Percentiles rank a stretch among this genome's conserved stretches.
Conservation (phyloP, 2,113 vertebrate species). For the Boulengeromyrus knoepffleri region DNA sequence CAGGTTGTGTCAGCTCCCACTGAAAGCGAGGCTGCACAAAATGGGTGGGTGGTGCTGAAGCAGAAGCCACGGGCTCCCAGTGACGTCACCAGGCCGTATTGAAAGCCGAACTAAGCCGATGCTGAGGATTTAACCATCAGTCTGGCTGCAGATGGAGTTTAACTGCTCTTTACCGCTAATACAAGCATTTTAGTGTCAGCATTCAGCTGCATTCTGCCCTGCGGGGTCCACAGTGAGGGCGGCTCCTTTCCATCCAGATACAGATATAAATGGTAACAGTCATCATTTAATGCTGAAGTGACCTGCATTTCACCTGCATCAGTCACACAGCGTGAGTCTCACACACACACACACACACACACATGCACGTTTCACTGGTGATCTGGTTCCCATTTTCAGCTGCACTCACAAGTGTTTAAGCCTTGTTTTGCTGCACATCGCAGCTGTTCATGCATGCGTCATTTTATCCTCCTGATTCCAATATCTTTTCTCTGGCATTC, state of each 20-base stretch:
- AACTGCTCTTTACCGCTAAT: not conserved
- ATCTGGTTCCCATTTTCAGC: not conserved
- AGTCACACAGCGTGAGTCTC: not conserved
- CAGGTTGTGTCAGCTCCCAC: not conserved
- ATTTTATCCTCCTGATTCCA: not conserved
- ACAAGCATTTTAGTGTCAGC: not conserved
- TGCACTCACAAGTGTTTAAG: not conserved
- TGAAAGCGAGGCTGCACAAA: not conserved
- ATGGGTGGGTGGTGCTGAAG: not conserved
- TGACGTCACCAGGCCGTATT: not conserved
- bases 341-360: not conserved
- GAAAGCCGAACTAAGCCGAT: not conserved
- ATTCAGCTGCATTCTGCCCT: not conserved
- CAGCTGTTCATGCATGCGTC: not conserved
- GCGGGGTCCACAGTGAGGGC: not conserved
- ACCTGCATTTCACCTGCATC: constrained; percentile 2
- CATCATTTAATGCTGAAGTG: not conserved
- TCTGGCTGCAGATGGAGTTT: not conserved
- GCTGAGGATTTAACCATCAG: not conserved
- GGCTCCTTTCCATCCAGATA: not conserved
- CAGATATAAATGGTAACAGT: not conserved
- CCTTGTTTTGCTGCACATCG: not conserved
- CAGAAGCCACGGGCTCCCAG: not conserved
- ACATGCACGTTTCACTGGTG: not conserved
- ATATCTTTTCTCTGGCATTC: not conserved